Percentiles rank a stretch among this genome's conserved stretches.
phyloP scores from a whole-genome alignment of 2,888 invertebrate species.

The Drosophila parthenogenetica region DNA sequence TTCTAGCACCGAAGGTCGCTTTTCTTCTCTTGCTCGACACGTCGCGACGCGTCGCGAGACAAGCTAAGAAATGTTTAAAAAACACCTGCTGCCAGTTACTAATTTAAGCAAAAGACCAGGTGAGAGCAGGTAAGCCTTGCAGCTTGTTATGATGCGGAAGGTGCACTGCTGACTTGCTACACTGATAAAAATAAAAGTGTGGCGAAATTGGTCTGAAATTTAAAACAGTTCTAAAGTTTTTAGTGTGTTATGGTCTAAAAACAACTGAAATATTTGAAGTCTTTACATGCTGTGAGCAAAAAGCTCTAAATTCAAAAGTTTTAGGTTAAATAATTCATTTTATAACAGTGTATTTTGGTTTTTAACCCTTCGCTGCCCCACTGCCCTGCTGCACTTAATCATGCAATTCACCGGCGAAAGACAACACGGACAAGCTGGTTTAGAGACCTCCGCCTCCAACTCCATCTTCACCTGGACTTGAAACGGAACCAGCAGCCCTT shows the following conservation, averaged over 20 bases:
- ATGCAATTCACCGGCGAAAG: conserved; percentile 63
- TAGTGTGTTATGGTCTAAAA: too few species aligned
- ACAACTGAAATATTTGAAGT: too few species aligned
- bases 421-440: conserved; percentile 30
- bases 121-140: conserved; percentile 34
- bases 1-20: conserved; percentile 35
- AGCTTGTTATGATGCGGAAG: conserved; percentile 73
- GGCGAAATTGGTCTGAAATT: too few species aligned
- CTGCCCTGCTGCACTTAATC: conserved; percentile 72
- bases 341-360: too few species aligned
- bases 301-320: too few species aligned
- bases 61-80: conserved; percentile 78
- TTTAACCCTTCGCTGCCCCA: too few species aligned
- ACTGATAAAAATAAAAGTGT: background rate
- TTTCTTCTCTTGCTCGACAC: conserved; percentile 57
- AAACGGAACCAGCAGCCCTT: conserved; percentile 45
- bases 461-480: conserved; percentile 6
- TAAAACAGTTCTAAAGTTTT: too few species aligned
- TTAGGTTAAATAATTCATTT: too few species aligned
- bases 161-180: conserved; percentile 12
- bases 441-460: conserved; percentile 2
- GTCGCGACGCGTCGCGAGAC: conserved; percentile 55
- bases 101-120: conserved; percentile 63
- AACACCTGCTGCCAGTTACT: conserved; percentile 79
- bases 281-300: too few species aligned